Percentiles rank a stretch among this genome's conserved stretches.
phyloP scores from a whole-genome alignment of 2,113 vertebrate genomes.

The Callopanchax toddi region DNA sequence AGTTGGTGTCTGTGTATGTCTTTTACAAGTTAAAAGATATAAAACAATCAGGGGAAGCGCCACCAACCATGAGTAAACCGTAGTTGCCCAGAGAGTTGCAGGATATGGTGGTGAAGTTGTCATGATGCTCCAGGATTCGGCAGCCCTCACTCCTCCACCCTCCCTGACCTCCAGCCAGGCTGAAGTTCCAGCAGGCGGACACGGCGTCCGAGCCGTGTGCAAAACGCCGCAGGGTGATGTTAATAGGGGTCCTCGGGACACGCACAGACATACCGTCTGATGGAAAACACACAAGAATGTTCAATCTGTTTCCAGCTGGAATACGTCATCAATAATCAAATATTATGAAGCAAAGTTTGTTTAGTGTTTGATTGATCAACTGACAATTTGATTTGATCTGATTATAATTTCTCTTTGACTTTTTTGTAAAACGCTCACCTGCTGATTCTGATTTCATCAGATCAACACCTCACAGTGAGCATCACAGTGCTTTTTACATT shows the following conservation, averaged over 20 bases:
- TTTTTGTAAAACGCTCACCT: too few species aligned
- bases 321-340: too few species aligned
- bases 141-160: conserved; percentile 94
- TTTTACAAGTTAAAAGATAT: not conserved
- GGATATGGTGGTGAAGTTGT: conserved; percentile 93
- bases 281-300: not conserved
- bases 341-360: too few species aligned
- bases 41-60: not conserved
- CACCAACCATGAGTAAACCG: conserved; percentile 90
- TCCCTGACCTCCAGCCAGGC: conserved; percentile 88
- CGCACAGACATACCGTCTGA: conserved; percentile 84
- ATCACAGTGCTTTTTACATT: too few species aligned
- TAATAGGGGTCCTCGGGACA: conserved; percentile 82
- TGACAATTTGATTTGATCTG: too few species aligned
- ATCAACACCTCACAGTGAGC: too few species aligned
- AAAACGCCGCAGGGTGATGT: conserved; percentile 89
- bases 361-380: too few species aligned
- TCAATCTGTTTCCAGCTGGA: too few species aligned
- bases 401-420: too few species aligned
- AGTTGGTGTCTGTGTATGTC: not conserved
- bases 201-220: conserved; percentile 88
- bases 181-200: conserved; percentile 93
- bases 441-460: too few species aligned
- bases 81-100: conserved; percentile 93
- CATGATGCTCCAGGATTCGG: conserved; percentile 86